Conservation (phyloP, 35 echinoderm and acorn worm species). For the Strongylocentrotus purpuratus region DNA sequence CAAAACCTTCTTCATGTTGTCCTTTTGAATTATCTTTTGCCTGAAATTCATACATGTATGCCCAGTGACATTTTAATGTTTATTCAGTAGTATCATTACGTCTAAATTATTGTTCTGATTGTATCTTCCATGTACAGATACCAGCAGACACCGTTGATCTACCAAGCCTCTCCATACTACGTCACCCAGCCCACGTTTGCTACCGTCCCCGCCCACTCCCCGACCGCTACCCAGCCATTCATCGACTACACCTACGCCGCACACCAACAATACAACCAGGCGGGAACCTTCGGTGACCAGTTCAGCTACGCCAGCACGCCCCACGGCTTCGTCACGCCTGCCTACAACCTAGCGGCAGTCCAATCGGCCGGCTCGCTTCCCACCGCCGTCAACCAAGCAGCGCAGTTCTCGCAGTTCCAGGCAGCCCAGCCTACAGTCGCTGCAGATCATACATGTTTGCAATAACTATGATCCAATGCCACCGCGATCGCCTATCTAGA, state of each 20-base stretch:
- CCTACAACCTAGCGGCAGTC: conserved; percentile 26
- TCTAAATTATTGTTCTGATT: neutral
- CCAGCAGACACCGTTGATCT: conserved; percentile 41
- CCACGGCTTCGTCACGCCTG: conserved; percentile 26
- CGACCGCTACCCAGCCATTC: conserved; percentile 39
- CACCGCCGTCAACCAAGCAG: conserved; percentile 3
- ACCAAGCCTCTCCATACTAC: conserved; percentile 43
- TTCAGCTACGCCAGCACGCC: conserved; percentile 50
- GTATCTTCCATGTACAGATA: conserved; percentile 8
- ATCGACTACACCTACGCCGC: conserved; percentile 44
- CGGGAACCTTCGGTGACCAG: conserved; percentile 35
- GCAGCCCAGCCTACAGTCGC: conserved; percentile 36
- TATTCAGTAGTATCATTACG: neutral
- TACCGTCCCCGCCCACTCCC: conserved; percentile 39
- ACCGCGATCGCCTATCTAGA: conserved; percentile 7
- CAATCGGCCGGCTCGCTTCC: neutral
- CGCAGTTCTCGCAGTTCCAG: conserved; percentile 48
- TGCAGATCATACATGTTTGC: conserved; percentile 47
- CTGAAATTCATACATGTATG: neutral
- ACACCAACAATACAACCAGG: conserved; percentile 45
- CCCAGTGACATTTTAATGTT: neutral
- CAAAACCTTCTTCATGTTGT: neutral
- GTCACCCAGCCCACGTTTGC: conserved; percentile 49
- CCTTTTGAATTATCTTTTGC: neutral
- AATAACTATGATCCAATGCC: conserved; percentile 42